Base-by-base conservation (phyloP, 2,888 invertebrate species). In the Phyllotreta cruciferae region DNA sequence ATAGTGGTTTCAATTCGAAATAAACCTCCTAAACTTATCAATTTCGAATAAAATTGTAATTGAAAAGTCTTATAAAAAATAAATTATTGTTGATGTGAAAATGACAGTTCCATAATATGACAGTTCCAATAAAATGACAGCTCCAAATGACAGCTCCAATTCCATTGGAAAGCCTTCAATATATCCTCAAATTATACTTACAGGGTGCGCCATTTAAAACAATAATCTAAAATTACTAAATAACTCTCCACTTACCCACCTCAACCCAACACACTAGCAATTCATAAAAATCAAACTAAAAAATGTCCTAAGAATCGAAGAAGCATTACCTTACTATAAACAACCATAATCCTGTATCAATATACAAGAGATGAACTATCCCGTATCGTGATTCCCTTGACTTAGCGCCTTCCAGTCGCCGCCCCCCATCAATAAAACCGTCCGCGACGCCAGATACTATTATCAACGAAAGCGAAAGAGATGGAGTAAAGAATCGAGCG, bases 391-490 rank as follows among this genome's bases (percentile, higher is more conserved):
- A 79, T 79, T 79, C 79, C 74, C 75, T 76, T 81, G 81, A 81
- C 81, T 81, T 81, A 78, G 78, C 80, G 80, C 78, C 80, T 79
- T 73, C 60, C 56, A 74, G 73, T 74, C 74, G 69, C 78, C 80
- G 72, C 80, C 80, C 70, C 68, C 74, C 72, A 74, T 77, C 77
- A 78, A 78, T 78, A 77, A 74, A 73, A 69, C 67, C 62, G 64
- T 61, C 64, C 63, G 66, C 65, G 73, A 74, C 56, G 66, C 63
- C 66, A 67, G 66, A 73, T 72, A 42, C 63, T 55, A 54, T 56
- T 66, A 58, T 47, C 62, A 57, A 62, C 36, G 67, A 60, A 53
- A 7, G 37, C 66, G 70, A 77, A 65, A 70, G 68, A 74, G 76
- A 75, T 63, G 47, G 62, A 61, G 42, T 57, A 72, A 73, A 74